A percentile compares a stretch with the other conserved stretches of the same genome.
phyloP scores from a whole-genome alignment of 2,797 vertebrate genomes.

The Monodelphis domestica region DNA sequence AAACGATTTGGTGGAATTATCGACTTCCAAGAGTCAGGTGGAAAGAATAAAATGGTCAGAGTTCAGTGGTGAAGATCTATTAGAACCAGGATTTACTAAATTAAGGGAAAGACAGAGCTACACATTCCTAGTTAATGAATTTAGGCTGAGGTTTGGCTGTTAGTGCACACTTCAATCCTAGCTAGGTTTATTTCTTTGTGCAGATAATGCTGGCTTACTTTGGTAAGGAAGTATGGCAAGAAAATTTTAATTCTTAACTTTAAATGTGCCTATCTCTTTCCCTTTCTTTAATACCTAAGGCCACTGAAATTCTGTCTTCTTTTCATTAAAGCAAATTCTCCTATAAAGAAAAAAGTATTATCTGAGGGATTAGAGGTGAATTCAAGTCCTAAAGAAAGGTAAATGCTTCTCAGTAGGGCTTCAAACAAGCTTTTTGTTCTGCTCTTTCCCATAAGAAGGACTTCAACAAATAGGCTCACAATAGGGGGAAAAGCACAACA shows the following conservation, averaged over 20 bases:
- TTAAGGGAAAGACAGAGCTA: not conserved
- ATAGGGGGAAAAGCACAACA: not conserved
- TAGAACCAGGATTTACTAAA: not conserved
- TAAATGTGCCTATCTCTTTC: not conserved
- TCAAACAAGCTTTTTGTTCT: not conserved
- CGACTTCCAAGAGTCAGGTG: not conserved
- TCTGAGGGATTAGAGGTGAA: not conserved
- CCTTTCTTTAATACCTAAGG: not conserved
- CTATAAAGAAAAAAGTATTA: slow-evolving; percentile 1
- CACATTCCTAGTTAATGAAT: not conserved
- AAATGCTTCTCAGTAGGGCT: not conserved
- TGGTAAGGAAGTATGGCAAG: not conserved
- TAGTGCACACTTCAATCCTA: not conserved
- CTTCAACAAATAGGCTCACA: not conserved
- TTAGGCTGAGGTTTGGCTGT: not conserved
- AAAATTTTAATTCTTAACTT: not conserved
- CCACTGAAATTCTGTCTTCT: not conserved
- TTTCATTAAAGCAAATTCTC: not conserved
- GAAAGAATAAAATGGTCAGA: not conserved
- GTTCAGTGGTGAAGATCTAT: not conserved
- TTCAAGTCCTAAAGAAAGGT: not conserved
- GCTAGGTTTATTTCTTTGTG: not conserved
- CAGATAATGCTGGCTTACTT: not conserved
- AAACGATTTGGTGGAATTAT: not conserved
- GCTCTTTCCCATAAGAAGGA: not conserved